A percentile compares a stretch with the other conserved stretches of the same genome.
These are phyloP conservation scores for Heliconius nattereri DNA, from an alignment of 1,140 invertebrate genomes.

Conservation along the genomic window DNA sequence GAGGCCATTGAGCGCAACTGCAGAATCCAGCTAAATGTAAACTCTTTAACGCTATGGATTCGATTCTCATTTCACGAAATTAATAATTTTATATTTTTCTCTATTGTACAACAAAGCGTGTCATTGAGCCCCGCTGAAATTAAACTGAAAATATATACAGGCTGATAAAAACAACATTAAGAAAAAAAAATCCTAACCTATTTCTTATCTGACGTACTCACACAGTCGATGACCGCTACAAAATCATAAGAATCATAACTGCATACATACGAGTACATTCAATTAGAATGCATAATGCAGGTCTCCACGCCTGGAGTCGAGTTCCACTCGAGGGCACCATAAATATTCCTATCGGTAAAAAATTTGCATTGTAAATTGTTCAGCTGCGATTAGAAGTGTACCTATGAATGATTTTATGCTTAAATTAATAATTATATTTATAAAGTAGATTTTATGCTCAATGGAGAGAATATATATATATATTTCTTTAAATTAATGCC, in stretches of 20 bases:
- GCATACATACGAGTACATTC: background rate
- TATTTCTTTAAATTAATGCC: too few relatives aligned
- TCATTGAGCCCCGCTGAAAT: too few relatives aligned
- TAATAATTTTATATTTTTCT: too few relatives aligned
- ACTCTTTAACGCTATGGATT: too few relatives aligned
- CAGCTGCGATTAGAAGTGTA: constrained; percentile 4
- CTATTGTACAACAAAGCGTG: too few relatives aligned
- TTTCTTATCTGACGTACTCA: background rate
- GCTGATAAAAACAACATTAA: too few relatives aligned
- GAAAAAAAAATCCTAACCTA: background rate
- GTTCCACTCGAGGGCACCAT: constrained; percentile 5
- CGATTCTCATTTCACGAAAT: too few relatives aligned
- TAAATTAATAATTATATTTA: background rate
- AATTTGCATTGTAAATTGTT: constrained; percentile 13
- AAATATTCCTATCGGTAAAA: constrained; percentile 1
- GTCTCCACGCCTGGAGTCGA: background rate
- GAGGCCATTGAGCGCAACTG: too few relatives aligned
- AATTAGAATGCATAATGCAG: constrained; percentile 1
- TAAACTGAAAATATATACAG: too few relatives aligned
- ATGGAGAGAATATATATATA: too few relatives aligned
- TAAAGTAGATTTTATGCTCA: background rate
- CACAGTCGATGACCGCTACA: constrained; percentile 7
- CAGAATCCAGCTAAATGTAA: too few relatives aligned
- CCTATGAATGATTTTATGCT: background rate
- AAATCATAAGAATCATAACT: background rate